Evolutionary conservation across 2,797 vertebrate species (phyloP), one percentile per base, ranked within the genome.

Genomic region (Rhodeus uyekii): DNA sequence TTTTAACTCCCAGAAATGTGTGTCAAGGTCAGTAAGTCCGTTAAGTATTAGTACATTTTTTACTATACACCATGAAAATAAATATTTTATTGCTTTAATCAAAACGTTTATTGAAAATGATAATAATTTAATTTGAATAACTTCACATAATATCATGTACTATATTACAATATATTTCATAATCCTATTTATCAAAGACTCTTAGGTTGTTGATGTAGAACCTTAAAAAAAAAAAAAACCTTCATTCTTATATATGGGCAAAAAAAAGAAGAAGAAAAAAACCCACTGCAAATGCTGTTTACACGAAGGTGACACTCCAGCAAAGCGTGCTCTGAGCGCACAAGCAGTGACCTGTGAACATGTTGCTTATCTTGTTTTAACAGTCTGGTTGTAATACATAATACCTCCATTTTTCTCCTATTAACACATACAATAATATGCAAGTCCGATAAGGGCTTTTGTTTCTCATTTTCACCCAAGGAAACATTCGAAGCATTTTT

Each of bases 321-420:
- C 39, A 84, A 79, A 84, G 32, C 63, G 9, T 76, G 48, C 53
- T 76, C 53, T 76, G 81, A 38, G n/a, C 8, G 24, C 76, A 67
- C 67, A 32, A 83, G 86, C 82, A 84, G 44, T 84, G n/a, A 90
- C 93, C 90, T 84, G 84, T 60, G 72, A 81, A 75, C 36, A 44
- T n/a, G 64, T 80, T 85, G 82, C 93, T 95, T 95, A 95, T 95
- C 94, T 95, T 94, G 94, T 95, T 95, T 95, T 92, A 93, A 94
- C 94, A 95, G 94, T 86, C 76, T 84, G 2, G 78, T 87, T 46
- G 78, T 89, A 87, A 94, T 92, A 88, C 92, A 92, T 92, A 93
- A 92, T 93, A 87, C 92, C 89, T 90, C 92, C 90, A 93, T 91
- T 92, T 93, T 91, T 90, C 91, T 91, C 87, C 92, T 93, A 93